Percentiles rank a stretch among this genome's conserved stretches.
Evolutionary conservation across 2,888 invertebrate genomes (phyloP).

Genomic region (Conistra vaccinii): DNA sequence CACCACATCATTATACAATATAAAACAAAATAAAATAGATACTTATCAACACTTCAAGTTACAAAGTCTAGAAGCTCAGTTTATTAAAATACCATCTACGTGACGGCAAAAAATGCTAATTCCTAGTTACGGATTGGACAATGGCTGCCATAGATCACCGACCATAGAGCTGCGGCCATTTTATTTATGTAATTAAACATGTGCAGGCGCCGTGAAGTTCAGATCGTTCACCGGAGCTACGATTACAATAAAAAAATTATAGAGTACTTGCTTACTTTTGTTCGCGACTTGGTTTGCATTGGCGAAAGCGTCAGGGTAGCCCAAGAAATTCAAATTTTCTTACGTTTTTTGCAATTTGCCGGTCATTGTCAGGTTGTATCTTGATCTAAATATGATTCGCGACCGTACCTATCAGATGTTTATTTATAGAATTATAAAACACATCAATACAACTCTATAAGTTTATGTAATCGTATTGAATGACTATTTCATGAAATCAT

Average conservation of each 20-base stretch:
- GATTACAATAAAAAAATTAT: slow-evolving; percentile 57
- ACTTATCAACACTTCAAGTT: slow-evolving; percentile 22
- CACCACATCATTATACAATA: no score
- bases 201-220: slow-evolving; percentile 81
- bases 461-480: no score
- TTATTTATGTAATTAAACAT: slow-evolving; percentile 81
- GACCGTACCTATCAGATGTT: no score
- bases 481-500: no score
- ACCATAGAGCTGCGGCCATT: slow-evolving; percentile 56
- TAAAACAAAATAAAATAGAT: slow-evolving; percentile 22
- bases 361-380: no score
- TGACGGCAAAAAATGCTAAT: slow-evolving; percentile 68
- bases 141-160: slow-evolving; percentile 79
- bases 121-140: slow-evolving; percentile 65
- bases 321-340: no score
- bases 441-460: no score
- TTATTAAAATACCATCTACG: slow-evolving; percentile 63
- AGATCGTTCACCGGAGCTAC: slow-evolving; percentile 74
- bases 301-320: no score
- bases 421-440: no score
- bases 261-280: slow-evolving; percentile 55
- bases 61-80: slow-evolving; percentile 38
- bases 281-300: slow-evolving; percentile 8
- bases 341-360: no score
- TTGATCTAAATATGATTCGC: no score